Evolutionary conservation across 2,113 vertebrate species (phyloP), one percentile per base, ranked within the genome.

Genomic region (Pungitius pungitius): DNA sequence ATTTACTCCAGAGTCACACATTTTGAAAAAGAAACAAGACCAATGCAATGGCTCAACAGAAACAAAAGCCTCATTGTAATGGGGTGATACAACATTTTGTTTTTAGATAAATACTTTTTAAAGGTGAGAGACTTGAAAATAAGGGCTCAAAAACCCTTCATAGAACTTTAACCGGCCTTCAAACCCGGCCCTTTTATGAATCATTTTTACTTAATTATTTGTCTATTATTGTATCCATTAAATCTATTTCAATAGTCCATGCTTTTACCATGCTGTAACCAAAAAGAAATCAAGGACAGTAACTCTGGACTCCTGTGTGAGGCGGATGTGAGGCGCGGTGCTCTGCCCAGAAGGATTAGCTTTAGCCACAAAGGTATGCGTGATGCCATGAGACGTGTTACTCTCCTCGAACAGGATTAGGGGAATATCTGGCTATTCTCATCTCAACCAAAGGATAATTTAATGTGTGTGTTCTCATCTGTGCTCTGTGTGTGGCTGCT

Each of bases 341-440:
- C 24, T 60, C 80, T 91, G 84, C 73, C 80, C 73, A 47, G 57
- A 43, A 69, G 62, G 58, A 89, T 90, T 77, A 90, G 37, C 60
- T 68, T 59, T 24, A 59, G 42, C 57, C 51, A 72, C 11, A 24
- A 27, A 80, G 55, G 69, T 64, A 43, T 47, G 64, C 12, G 59
- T 81, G 75, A 87, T 87, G 69, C 55, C 60, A 26, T 61, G 65
- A 80, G 88, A 85, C 74, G 49, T 82, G 56, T 58, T 58, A 52
- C 71, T 81, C 74, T 85, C 73, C 71, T 80, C 51, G 1, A 73
- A 73, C 63, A 78, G 88, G 79, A 89, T 90, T 81, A 85, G 37
- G 73, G 26, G 63, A 85, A 85, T 77, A 82, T 85, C 90, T 91
- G 86, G 83, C 63, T 76, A 84, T 86, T 80, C 71, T 91, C 87